phyloP scores from a whole-genome alignment of 1,140 invertebrate species.

The Scaptomyza pallida region DNA sequence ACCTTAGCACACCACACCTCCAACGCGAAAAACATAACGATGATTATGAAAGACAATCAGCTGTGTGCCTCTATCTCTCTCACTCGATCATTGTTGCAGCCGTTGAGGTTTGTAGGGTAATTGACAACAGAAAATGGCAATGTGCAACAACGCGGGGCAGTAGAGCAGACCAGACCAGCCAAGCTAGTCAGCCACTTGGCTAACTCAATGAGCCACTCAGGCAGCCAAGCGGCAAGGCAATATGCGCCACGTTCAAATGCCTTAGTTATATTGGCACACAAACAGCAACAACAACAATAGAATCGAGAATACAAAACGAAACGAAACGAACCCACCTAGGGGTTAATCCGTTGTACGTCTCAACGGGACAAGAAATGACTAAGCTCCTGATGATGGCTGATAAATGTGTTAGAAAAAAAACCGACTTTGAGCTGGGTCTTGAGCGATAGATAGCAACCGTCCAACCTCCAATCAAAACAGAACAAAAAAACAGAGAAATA shows the following conservation, averaged over 20 bases:
- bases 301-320: constrained; percentile 21
- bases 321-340: constrained; percentile 26
- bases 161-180: constrained; percentile 51
- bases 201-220: constrained; percentile 55
- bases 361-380: constrained; percentile 38
- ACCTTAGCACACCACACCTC: constrained; percentile 37
- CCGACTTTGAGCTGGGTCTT: constrained; percentile 1
- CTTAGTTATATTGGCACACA: constrained; percentile 63
- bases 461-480: neutral
- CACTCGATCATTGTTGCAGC: constrained; percentile 40
- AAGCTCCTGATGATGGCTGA: constrained; percentile 55
- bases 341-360: constrained; percentile 50
- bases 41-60: constrained; percentile 81
- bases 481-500: too few relatives aligned
- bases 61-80: constrained; percentile 67
- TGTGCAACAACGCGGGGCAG: neutral
- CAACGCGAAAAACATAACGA: constrained; percentile 34
- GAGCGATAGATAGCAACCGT: neutral
- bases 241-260: constrained; percentile 48
- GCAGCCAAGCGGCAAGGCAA: constrained; percentile 72
- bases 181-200: constrained; percentile 23
- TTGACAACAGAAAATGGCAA: constrained; percentile 56
- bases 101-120: constrained; percentile 79
- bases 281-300: constrained; percentile 56
- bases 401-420: constrained; percentile 54